Evolutionary conservation across 1,140 invertebrate species (phyloP), one percentile per base, ranked within the genome.

Genomic region (Mamestra configurata): DNA sequence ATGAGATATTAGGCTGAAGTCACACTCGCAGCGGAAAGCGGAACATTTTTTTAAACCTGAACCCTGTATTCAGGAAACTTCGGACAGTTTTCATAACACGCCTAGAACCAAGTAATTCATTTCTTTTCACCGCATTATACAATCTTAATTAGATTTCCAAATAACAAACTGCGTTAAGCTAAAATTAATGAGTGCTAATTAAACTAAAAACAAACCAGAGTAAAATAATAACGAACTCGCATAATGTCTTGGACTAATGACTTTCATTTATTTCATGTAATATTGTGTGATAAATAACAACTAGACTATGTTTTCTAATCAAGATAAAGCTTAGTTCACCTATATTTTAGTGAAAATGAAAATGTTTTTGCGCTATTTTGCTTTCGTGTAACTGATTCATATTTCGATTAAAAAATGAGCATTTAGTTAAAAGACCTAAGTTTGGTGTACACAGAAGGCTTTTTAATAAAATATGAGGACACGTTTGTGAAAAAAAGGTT

Each of bases 1-100:
- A 84, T 86, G 81, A 84, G 85, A 77, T 79, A 79, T 84, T 76
- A 80, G 80, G 70, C 49, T 77, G 68, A 6, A 77, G 55, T 43
- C 15, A 78, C 22, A 79, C 27, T 77, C n/a, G 40, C 13, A 46
- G 37, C 82, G 79, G 18, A 24, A 7, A 55, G 68, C 57, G 68
- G 18, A 20, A 13, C 8, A 6, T 7, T 46, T 31, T 31, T 59
- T 35, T 1, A 46, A 53, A n/a, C 22, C 20, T 5, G n/a, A n/a
- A n/a, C 20, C 35, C 0, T 35, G 46, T 31, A 53, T n/a, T 57
- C 24, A 57, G 4, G 7, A 68, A n/a, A 49, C 20, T n/a, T 4
- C 13, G 22, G 11, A 70, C 66, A n/a, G 13, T 70, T 46, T 70
- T 70, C 22, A 70, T 49, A 70, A 70, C 49, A 46, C 66, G 40